These are phyloP conservation scores for Nomada fabriciana DNA, from an alignment of 2,888 invertebrate species.

Conservation along the genomic window DNA sequence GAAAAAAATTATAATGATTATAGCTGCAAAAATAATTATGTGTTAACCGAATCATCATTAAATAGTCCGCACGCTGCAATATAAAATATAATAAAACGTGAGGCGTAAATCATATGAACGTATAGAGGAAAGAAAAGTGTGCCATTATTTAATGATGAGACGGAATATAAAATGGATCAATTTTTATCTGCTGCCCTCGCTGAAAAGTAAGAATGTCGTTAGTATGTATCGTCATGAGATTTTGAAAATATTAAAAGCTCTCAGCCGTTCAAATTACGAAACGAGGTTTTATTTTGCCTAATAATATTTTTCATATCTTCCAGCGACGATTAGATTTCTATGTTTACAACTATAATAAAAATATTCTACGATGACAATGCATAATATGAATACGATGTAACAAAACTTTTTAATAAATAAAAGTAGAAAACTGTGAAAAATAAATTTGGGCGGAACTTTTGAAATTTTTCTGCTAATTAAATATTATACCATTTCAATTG, in stretches of 20 bases:
- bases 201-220: constrained; percentile 78
- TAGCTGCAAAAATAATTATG: constrained; percentile 78
- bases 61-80: constrained; percentile 26
- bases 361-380: constrained; percentile 17
- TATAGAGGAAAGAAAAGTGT: not conserved
- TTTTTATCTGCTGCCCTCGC: constrained; percentile 77
- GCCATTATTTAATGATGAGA: constrained; percentile 73
- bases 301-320: constrained; percentile 15
- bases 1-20: constrained; percentile 79
- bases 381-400: constrained; percentile 13
- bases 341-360: constrained; percentile 6
- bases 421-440: constrained; percentile 30
- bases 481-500: not conserved
- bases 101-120: not conserved
- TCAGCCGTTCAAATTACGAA: constrained; percentile 72
- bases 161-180: constrained; percentile 71
- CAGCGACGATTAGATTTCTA: constrained; percentile 19
- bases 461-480: not conserved
- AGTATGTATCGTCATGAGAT: constrained; percentile 68
- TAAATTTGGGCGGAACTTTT: constrained; percentile 19
- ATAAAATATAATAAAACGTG: not conserved
- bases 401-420: constrained; percentile 31
- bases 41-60: constrained; percentile 72
- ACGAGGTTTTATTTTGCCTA: constrained; percentile 59
- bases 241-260: constrained; percentile 64